Percentiles rank a stretch among this genome's conserved stretches.
phyloP scores from a whole-genome alignment of 2,113 vertebrate species.

The Scophthalmus maximus region DNA sequence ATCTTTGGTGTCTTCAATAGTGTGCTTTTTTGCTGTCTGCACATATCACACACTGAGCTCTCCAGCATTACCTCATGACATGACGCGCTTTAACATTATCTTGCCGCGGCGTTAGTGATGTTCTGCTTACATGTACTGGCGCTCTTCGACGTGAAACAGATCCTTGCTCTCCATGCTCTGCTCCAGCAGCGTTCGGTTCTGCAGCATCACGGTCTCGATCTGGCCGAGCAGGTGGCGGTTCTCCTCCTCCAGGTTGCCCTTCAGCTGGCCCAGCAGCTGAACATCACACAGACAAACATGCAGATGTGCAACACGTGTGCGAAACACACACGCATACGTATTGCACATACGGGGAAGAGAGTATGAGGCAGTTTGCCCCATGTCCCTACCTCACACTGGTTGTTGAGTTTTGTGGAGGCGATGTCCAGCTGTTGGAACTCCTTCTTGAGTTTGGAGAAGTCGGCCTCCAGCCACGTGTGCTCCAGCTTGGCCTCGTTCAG shows the following conservation, averaged over 20 bases:
- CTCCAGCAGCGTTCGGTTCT: conserved; percentile 95
- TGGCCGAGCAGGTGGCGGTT: conserved; percentile 96
- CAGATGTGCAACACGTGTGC: not conserved
- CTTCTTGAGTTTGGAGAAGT: conserved; percentile 94
- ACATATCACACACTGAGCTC: no score
- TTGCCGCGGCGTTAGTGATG: not conserved
- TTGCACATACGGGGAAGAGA: not conserved
- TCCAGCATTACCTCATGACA: no score
- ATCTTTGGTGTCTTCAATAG: not conserved
- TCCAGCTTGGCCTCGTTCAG: conserved; percentile 93
- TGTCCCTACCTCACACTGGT: conserved; percentile 93
- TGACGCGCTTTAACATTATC: not conserved
- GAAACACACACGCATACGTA: not conserved
- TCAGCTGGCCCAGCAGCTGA: conserved; percentile 94
- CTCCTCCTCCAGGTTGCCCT: conserved; percentile 98
- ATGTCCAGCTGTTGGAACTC: conserved; percentile 97
- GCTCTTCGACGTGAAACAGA: conserved; percentile 97
- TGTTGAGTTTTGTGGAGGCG: conserved; percentile 92
- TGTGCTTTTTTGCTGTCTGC: no score
- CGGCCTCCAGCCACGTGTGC: conserved; percentile 92
- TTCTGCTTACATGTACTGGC: conserved; percentile 92
- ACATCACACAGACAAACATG: conserved; percentile 1
- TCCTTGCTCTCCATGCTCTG: conserved; percentile 99
- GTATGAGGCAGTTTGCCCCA: not conserved
- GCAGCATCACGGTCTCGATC: conserved; percentile 97